Conservation (phyloP, 2,888 invertebrate species). For the Drosophila stalkeri region DNA sequence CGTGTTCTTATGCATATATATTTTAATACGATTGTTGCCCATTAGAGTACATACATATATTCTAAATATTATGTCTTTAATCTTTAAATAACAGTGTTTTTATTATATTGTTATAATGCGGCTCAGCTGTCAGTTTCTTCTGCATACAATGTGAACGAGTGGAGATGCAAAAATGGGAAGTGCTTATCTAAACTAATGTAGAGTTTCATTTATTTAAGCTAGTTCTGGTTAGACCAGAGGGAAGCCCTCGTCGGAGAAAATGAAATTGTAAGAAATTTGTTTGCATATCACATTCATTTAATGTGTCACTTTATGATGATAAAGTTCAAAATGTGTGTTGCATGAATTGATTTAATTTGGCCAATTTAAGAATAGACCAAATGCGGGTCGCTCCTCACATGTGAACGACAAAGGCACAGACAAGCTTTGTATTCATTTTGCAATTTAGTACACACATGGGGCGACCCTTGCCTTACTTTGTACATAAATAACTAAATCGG, state of each 20-base stretch:
- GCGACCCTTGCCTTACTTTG: constrained; percentile 26
- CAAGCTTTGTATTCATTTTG: constrained; percentile 55
- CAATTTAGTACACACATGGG: constrained; percentile 33
- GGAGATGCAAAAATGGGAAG: neutral
- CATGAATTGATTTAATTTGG: constrained; percentile 36
- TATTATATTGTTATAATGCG: too few relatives aligned
- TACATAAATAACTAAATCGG: constrained; percentile 52
- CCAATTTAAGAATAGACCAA: constrained; percentile 23
- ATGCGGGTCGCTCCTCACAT: constrained; percentile 19
- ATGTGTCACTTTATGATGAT: neutral
- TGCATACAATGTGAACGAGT: neutral
- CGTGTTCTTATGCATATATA: too few relatives aligned
- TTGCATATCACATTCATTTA: constrained; percentile 2
- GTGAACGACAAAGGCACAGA: constrained; percentile 35
- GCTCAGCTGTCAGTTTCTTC: too few relatives aligned
- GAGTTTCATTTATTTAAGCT: neutral
- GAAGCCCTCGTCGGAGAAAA: neutral
- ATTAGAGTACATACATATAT: too few relatives aligned
- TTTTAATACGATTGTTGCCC: too few relatives aligned
- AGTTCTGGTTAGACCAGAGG: neutral
- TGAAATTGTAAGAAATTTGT: neutral
- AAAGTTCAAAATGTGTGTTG: constrained; percentile 12
- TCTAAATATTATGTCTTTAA: too few relatives aligned
- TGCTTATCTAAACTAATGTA: neutral
- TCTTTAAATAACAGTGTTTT: too few relatives aligned